Evolutionary conservation across 2,797 vertebrate genomes (phyloP), one percentile per base, ranked within the genome.

Genomic region (Typhlichthys eigenmanni): DNA sequence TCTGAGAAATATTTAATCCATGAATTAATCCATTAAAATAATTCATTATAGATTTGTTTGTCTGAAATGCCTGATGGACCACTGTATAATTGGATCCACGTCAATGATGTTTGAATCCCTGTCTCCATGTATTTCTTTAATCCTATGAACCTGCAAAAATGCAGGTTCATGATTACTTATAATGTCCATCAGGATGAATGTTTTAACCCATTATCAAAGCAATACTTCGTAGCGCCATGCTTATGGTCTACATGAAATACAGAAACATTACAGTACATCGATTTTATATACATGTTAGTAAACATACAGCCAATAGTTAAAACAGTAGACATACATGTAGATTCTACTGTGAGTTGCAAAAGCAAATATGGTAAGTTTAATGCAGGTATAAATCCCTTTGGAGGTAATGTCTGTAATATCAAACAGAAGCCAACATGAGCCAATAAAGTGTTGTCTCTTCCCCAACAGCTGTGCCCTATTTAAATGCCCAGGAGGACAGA

Each of bases 381-480:
- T 56, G 63, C 48, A 50, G 55, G 51, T 38, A 57, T 16, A 75
- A 43, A 66, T 24, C 24, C 8, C 16, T 10, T 62, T 52, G 9
- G 19, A 74, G 69, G 62, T 43, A 47, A 62, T 24, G 29, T 79
- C 57, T 60, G 76, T 74, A 71, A 67, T 74, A 73, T 62, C 69
- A 71, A 70, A 84, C 75, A 71, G 62, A 71, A 66, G 56, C 13
- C 63, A 47, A 64, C 51, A 50, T 17, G 46, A 62, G 49, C 62
- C 66, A 78, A 65, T 69, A 72, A 81, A 72, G 60, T 58, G 17
- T 50, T 43, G 32, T 60, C 52, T 54, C 62, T 53, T 32, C 71
- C 64, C 65, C 55, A 68, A 74, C 84, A 84, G 72, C 74, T 81
- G 80, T 62, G 53, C 63, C 64, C 76, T 79, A 75, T 75, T 79